Conservation (phyloP, 64 coral and sea anemone species). For the Porites lutea region DNA sequence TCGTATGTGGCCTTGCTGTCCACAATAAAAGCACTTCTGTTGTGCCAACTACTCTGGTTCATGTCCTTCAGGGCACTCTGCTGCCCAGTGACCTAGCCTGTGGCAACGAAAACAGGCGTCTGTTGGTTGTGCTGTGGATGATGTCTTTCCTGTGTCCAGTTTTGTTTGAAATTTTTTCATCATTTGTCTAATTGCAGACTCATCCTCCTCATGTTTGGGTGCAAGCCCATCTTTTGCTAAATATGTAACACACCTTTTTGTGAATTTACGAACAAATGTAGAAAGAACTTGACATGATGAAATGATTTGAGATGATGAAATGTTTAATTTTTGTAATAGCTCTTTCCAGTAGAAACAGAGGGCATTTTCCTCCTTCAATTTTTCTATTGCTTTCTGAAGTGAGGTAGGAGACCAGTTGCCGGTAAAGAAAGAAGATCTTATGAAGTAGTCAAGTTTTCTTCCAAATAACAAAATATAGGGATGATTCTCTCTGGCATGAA, state of each 20-base stretch:
- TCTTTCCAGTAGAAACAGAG: conserved; percentile 8
- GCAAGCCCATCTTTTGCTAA: conserved; percentile 20
- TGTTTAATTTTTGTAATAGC: background rate
- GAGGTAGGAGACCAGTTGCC: too few relatives aligned
- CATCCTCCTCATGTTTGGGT: conserved; percentile 19
- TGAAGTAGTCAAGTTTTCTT: too few relatives aligned
- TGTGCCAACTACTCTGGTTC: conserved; percentile 10
- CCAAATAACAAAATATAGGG: too few relatives aligned
- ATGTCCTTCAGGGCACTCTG: background rate
- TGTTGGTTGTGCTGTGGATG: background rate
- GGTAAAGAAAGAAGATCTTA: too few relatives aligned
- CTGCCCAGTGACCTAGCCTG: conserved; percentile 36
- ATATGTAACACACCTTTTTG: conserved; percentile 31
- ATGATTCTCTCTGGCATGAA: too few relatives aligned
- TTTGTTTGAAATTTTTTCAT: background rate
- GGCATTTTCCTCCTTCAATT: conserved; percentile 7
- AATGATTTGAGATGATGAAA: background rate
- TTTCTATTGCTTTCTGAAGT: background rate
- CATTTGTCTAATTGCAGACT: conserved; percentile 37
- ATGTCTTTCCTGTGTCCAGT: background rate
- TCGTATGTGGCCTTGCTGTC: conserved; percentile 17
- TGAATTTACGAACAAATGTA: conserved; percentile 54
- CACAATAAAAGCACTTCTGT: conserved; percentile 41
- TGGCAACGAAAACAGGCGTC: conserved; percentile 27
- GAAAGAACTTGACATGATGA: conserved; percentile 16